phyloP scores from a whole-genome alignment of 2,113 vertebrate species.

The Embiotoca jacksoni region DNA sequence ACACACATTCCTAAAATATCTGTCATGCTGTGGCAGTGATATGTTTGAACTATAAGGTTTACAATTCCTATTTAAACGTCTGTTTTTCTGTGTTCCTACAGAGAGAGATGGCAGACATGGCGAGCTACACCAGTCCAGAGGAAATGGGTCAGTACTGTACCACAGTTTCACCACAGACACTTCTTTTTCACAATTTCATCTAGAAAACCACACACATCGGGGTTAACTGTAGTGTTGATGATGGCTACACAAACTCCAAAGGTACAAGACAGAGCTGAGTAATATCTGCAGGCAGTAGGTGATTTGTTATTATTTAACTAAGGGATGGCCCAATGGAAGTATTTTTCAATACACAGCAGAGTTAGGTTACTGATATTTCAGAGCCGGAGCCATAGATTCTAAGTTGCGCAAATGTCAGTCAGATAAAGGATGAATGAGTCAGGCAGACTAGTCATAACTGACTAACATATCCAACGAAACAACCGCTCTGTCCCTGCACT shows the following conservation, averaged over 20 bases:
- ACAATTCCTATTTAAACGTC: background rate
- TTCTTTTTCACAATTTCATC: background rate
- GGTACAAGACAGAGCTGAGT: background rate
- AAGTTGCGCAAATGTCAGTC: too few species aligned
- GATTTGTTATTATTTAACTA: too few species aligned
- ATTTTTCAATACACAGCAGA: too few species aligned
- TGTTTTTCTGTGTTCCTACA: background rate
- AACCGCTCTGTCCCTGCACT: too few species aligned
- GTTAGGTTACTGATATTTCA: too few species aligned
- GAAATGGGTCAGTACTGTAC: constrained; percentile 66
- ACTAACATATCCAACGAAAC: too few species aligned
- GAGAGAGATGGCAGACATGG: constrained; percentile 57
- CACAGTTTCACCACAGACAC: constrained; percentile 2
- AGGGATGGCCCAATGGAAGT: too few species aligned
- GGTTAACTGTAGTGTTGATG: background rate
- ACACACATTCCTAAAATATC: background rate
- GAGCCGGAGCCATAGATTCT: too few species aligned
- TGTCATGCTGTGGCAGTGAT: background rate
- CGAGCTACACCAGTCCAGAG: constrained; percentile 6
- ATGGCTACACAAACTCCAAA: background rate
- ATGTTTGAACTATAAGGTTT: background rate
- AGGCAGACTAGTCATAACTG: too few species aligned
- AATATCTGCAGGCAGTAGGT: too few species aligned
- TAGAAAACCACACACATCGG: background rate
- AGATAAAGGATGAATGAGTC: too few species aligned